A percentile compares a stretch with the other conserved stretches of the same genome.
These are phyloP conservation scores for Otocyon megalotis DNA, from an alignment of 2,113 vertebrate genomes.

Conservation along the genomic window DNA sequence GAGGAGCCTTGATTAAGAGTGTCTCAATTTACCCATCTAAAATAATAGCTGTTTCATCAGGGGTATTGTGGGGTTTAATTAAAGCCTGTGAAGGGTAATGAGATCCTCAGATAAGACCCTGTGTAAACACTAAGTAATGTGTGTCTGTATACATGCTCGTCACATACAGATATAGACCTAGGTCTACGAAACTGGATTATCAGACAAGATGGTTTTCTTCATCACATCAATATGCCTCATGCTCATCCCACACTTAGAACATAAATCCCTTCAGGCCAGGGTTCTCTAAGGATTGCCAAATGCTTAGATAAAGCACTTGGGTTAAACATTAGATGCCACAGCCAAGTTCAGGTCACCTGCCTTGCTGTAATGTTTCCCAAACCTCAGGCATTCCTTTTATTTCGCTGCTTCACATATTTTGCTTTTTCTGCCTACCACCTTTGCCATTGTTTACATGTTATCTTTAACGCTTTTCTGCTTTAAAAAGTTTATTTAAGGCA, in stretches of 20 bases:
- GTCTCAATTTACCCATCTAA: constrained; percentile 75
- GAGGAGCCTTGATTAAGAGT: constrained; percentile 66
- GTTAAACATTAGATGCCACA: neutral
- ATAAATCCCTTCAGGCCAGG: neutral
- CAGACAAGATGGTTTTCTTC: neutral
- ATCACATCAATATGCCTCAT: neutral
- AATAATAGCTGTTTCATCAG: constrained; percentile 77
- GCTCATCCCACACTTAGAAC: neutral
- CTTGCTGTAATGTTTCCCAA: neutral
- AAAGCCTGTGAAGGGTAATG: constrained; percentile 62
- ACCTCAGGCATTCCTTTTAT: neutral
- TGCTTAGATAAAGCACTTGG: neutral
- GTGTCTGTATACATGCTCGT: neutral
- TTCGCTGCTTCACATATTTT: neutral
- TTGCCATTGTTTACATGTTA: neutral
- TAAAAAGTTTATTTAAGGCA: neutral
- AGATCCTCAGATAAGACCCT: constrained; percentile 78
- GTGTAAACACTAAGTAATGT: constrained; percentile 59
- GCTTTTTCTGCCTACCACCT: neutral
- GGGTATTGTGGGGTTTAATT: constrained; percentile 70
- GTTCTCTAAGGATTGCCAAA: constrained; percentile 7
- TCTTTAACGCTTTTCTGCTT: neutral
- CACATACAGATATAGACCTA: neutral
- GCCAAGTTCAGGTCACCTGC: neutral
- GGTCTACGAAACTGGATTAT: neutral